These are phyloP conservation scores for Malaclemys terrapin DNA, from an alignment of 2,113 vertebrate species.

Conservation along the genomic window DNA sequence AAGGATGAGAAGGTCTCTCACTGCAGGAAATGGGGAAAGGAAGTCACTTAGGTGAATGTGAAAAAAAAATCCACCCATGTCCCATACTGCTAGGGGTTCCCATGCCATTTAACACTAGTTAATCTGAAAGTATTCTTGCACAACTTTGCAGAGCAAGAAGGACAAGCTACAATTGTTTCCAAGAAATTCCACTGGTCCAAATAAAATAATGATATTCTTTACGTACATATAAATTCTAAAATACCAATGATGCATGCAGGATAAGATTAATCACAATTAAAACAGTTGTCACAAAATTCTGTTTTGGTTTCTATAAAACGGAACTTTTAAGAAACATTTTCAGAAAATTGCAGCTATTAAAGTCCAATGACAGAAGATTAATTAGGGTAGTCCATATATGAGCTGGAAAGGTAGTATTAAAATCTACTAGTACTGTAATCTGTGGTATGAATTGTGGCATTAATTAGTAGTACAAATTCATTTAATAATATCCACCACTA, in stretches of 20 bases:
- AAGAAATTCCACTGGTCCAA: not conserved
- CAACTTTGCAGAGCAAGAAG: not conserved
- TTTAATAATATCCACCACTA: not conserved
- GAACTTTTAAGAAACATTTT: not conserved
- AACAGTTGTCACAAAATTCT: constrained; percentile 2
- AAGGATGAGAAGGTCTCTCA: not conserved
- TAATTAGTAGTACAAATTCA: not conserved
- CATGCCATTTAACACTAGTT: not conserved
- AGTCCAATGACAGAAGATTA: not conserved
- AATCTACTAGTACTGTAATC: not conserved
- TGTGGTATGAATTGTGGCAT: not conserved
- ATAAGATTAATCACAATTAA: not conserved
- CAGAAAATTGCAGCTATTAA: not conserved
- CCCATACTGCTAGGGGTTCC: not conserved
- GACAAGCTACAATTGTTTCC: not conserved
- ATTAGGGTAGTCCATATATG: not conserved
- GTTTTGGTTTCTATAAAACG: not conserved
- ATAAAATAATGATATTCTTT: constrained; percentile 30
- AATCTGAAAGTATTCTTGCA: not conserved
- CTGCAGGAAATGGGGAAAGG: not conserved
- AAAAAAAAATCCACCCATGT: not conserved
- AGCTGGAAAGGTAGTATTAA: not conserved
- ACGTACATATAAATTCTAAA: not conserved
- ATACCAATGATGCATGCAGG: not conserved
- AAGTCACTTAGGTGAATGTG: not conserved